A percentile compares a stretch with the other conserved stretches of the same genome.
phyloP scores from a whole-genome alignment of 2,888 invertebrate genomes.

The Drosophila hamatofila region DNA sequence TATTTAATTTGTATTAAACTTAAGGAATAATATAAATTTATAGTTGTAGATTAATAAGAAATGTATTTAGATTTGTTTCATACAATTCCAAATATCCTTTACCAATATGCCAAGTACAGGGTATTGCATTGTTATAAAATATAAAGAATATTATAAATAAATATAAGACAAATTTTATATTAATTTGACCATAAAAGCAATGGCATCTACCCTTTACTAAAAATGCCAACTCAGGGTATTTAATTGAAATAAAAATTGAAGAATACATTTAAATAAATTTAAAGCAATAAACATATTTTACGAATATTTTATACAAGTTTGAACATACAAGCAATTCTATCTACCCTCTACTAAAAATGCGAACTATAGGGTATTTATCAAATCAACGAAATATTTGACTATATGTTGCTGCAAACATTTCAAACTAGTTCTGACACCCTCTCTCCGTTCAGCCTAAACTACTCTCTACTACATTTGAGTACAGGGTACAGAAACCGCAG shows the following conservation, averaged over 20 bases:
- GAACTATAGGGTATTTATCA: background rate
- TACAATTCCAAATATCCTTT: too few relatives aligned
- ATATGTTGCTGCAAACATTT: background rate
- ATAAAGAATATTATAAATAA: too few relatives aligned
- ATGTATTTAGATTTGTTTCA: too few relatives aligned
- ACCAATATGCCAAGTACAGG: background rate
- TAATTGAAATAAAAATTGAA: background rate
- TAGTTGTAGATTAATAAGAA: too few relatives aligned
- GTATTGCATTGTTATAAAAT: background rate
- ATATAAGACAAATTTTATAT: too few relatives aligned
- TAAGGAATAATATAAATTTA: too few relatives aligned
- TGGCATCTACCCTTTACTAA: background rate
- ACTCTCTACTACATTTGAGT: background rate
- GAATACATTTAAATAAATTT: too few relatives aligned
- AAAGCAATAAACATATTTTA: too few relatives aligned
- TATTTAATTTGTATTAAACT: too few relatives aligned
- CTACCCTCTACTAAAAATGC: background rate
- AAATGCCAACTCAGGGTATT: background rate
- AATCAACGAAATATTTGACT: background rate
- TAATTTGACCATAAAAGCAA: background rate
- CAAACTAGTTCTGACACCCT: too few relatives aligned
- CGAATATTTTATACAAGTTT: too few relatives aligned
- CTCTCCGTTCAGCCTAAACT: background rate
- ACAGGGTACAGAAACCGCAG: slow-evolving; percentile 62
- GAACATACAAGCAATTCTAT: background rate